These are phyloP conservation scores for Celastrina argiolus DNA, from an alignment of 2,888 invertebrate species.

Conservation along the genomic window DNA sequence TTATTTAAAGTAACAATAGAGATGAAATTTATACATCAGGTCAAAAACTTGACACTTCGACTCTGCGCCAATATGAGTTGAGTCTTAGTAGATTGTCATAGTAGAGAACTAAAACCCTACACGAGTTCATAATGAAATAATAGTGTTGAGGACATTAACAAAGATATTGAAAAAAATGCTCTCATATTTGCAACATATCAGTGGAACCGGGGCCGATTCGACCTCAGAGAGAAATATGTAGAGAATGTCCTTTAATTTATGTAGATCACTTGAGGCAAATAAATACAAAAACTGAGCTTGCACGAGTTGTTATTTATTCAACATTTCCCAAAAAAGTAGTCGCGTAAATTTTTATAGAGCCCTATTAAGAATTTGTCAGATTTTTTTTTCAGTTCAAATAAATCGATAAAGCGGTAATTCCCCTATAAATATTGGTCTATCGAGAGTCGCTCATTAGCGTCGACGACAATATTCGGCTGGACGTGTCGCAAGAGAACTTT, in stretches of 20 bases:
- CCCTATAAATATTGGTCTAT: conserved; percentile 1
- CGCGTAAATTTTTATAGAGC: background rate
- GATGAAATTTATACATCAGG: no score
- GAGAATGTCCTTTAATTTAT: conserved; percentile 16
- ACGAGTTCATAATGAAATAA: no score
- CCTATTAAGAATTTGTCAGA: background rate
- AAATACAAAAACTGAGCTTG: background rate
- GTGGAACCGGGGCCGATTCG: background rate
- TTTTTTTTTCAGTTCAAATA: background rate
- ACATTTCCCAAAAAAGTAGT: background rate
- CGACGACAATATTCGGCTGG: conserved; percentile 36
- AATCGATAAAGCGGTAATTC: background rate
- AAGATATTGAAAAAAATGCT: background rate
- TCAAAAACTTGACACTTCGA: no score
- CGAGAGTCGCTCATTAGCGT: conserved; percentile 44
- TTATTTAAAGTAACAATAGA: no score
- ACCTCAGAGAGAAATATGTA: conserved; percentile 13
- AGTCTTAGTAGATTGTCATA: no score
- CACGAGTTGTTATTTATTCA: background rate
- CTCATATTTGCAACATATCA: conserved; percentile 8
- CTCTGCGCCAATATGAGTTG: no score
- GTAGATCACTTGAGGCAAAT: background rate
- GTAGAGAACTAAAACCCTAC: no score
- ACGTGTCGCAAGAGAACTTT: conserved; percentile 43
- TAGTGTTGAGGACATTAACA: no score